Percentiles rank a stretch among this genome's conserved stretches.
Conservation (phyloP, 2,888 invertebrate genomes). For the Lasioglossum villosulum region DNA sequence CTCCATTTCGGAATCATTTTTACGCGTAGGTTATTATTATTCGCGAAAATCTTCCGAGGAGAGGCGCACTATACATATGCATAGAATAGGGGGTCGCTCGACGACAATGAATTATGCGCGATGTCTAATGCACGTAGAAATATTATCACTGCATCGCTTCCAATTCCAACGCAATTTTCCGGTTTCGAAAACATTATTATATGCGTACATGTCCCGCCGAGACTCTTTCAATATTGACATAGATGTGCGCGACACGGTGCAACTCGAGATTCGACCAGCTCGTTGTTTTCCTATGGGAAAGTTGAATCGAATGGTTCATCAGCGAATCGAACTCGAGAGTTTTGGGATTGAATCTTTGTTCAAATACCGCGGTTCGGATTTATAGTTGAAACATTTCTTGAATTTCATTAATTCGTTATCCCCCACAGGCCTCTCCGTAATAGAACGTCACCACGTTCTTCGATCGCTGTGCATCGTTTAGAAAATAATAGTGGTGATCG, state of each 20-base stretch:
- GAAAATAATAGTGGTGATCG: background rate
- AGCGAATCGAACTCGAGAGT: background rate
- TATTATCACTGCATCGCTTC: background rate
- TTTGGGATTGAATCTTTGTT: background rate
- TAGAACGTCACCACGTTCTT: background rate
- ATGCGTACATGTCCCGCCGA: background rate
- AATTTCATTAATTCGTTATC: background rate
- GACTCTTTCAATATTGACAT: background rate
- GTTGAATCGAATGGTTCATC: background rate
- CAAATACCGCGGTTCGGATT: background rate
- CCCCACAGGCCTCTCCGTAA: background rate
- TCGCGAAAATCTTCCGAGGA: background rate
- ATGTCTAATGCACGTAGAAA: background rate
- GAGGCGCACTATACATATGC: background rate
- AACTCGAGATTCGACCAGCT: background rate
- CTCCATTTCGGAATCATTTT: background rate
- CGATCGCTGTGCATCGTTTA: background rate
- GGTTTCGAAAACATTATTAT: background rate
- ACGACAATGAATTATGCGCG: background rate
- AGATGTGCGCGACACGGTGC: background rate
- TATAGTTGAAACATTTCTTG: background rate
- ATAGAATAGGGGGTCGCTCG: too few species aligned
- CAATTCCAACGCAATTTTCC: background rate
- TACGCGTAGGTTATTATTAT: background rate
- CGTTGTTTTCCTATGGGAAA: background rate